Evolutionary conservation across 2,888 invertebrate genomes (phyloP).

Genomic region (Pantelozetes paolii): DNA sequence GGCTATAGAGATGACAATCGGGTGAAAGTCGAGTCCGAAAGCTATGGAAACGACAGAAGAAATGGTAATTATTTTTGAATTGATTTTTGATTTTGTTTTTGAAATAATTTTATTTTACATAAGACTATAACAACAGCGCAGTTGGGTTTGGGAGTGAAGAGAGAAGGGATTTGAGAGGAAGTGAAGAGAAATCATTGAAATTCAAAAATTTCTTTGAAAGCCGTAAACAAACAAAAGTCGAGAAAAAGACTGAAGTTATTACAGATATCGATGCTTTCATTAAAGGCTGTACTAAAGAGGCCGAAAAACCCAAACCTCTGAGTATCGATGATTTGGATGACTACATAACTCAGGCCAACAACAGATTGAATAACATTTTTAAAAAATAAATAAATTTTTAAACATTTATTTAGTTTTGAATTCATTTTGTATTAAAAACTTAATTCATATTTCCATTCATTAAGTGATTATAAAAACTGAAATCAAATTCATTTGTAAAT

Average conservation of each 20-base stretch:
- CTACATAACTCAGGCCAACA: background rate
- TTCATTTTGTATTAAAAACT: too few species aligned
- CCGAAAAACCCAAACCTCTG: background rate
- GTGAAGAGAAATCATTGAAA: background rate
- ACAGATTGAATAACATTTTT: background rate
- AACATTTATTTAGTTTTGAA: too few species aligned
- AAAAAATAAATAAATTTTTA: too few species aligned
- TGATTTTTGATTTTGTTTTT: too few species aligned
- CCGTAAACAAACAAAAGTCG: background rate
- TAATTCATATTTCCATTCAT: too few species aligned
- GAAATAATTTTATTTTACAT: too few species aligned
- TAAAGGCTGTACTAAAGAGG: background rate
- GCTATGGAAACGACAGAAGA: too few species aligned
- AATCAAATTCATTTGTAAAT: too few species aligned
- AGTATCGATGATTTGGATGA: background rate
- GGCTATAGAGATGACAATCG: too few species aligned
- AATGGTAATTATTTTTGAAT: too few species aligned
- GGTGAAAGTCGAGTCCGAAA: too few species aligned
- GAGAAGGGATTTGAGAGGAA: background rate
- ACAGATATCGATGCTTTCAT: slow-evolving; percentile 5
- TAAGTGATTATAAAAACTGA: too few species aligned
- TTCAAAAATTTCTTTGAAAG: background rate
- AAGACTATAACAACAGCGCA: background rate
- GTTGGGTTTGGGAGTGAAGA: background rate
- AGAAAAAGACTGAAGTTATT: background rate